Conservation (phyloP, 2,113 vertebrate genomes). For the Mobula hypostoma region DNA sequence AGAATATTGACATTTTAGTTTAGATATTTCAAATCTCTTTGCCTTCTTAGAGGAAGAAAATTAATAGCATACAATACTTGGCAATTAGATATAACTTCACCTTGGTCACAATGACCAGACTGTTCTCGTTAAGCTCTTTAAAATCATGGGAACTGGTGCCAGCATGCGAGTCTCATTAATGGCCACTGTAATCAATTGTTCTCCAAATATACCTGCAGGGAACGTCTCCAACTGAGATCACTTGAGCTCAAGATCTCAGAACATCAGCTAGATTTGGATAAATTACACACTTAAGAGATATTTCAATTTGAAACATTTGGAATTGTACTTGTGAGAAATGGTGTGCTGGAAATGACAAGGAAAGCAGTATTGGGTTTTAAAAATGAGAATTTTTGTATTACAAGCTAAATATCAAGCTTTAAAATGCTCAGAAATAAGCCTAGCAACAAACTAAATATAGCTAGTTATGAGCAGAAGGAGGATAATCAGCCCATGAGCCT, state of each 20-base stretch:
- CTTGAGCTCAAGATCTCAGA: neutral
- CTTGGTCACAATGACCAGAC: neutral
- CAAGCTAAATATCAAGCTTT: neutral
- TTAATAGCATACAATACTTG: neutral
- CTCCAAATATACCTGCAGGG: neutral
- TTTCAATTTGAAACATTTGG: neutral
- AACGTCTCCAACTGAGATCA: neutral
- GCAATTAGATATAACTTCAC: neutral
- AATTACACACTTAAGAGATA: neutral
- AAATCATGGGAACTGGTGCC: too few species aligned
- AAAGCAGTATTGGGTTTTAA: neutral
- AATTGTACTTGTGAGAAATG: neutral
- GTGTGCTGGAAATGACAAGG: too few species aligned
- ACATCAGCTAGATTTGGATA: neutral
- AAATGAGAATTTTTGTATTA: neutral
- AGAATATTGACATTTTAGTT: neutral
- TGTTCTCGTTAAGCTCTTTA: too few species aligned
- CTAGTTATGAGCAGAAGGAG: neutral
- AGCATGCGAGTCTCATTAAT: neutral
- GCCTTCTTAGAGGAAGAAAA: neutral
- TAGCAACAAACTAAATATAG: neutral
- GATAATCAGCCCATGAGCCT: neutral
- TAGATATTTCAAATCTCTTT: neutral
- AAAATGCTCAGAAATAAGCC: neutral
- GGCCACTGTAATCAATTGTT: neutral